Evolutionary conservation across 2,888 invertebrate species (phyloP), one percentile per base, ranked within the genome.

Genomic region (Eucera pruinosa): DNA sequence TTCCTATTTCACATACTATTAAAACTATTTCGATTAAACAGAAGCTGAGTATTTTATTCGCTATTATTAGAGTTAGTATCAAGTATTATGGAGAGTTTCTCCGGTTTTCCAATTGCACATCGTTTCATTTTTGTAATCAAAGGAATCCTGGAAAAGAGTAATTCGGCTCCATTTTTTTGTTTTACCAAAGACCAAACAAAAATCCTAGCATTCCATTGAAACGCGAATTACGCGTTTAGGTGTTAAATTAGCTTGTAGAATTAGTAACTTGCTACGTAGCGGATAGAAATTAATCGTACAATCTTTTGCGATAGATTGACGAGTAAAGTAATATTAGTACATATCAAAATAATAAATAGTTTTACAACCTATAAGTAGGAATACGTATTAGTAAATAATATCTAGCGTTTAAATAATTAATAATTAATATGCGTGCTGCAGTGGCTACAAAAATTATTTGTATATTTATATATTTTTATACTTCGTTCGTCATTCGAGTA

Each of bases 271-370:
- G 7, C 18, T 71, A 33, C 9, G 18, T 27, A 60, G 20, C 2
- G 48, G 57, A 67, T 48, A 55, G 27, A 6, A 41, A 36, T 27
- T 30, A 43, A 64, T 54, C 20, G 15, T 39, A 55, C 7, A 47
- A 55, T 30, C 9, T 20, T 65, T 27, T n/a, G n/a, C n/a, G n/a
- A n/a, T n/a, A n/a, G n/a, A n/a, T 15, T n/a, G 7, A 39, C 27
- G 36, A 39, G 18, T n/a, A 11, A 43, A 13, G 18, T 60, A 45
- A 27, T 27, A 23, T 23, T 62, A 72, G n/a, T 50, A 45, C 39
- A 23, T 45, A 11, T 50, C n/a, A 50, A 72, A 74, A 72, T 72
- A 74, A 74, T 62, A 72, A 64, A 58, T n/a, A n/a, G n/a, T n/a
- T n/a, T 13, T 52, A 61, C 55, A 39, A n/a, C 7, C 20, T 55